phyloP scores from a whole-genome alignment of 1,140 invertebrate species.

The Drosophila ohnishii region DNA sequence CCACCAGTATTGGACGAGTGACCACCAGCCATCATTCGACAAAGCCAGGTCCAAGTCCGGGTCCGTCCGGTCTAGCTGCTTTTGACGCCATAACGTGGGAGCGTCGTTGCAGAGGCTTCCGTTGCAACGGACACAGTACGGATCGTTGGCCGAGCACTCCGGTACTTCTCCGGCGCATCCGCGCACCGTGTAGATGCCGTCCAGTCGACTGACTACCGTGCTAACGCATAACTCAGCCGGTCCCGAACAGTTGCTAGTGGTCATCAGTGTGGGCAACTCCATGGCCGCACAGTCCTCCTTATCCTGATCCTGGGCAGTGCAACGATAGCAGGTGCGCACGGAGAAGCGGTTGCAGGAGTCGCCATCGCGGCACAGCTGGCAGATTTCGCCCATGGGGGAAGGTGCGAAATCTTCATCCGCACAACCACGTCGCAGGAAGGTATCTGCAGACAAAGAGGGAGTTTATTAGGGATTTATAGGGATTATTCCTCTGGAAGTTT shows the following conservation, averaged over 20 bases:
- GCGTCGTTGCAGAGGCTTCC: constrained; percentile 69
- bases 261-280: constrained; percentile 33
- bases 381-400: constrained; percentile 38
- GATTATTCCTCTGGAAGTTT: too few relatives aligned
- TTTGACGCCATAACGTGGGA: constrained; percentile 55
- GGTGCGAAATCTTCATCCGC: constrained; percentile 41
- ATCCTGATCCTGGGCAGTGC: constrained; percentile 55
- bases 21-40: constrained; percentile 10
- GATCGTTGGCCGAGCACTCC: constrained; percentile 70
- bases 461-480: not conserved
- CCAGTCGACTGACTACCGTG: constrained; percentile 60
- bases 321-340: constrained; percentile 70
- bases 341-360: constrained; percentile 68
- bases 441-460: constrained; percentile 31
- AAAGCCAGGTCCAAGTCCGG: not conserved
- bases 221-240: constrained; percentile 68
- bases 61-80: constrained; percentile 1
- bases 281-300: constrained; percentile 58
- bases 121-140: constrained; percentile 73
- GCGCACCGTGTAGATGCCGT: constrained; percentile 64
- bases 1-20: constrained; percentile 27
- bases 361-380: constrained; percentile 62
- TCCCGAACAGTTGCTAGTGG: constrained; percentile 50
- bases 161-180: constrained; percentile 68
- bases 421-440: constrained; percentile 63